Base-by-base conservation (phyloP, 2,888 invertebrate genomes). In the Scaptodrosophila latifasciaeformis region DNA sequence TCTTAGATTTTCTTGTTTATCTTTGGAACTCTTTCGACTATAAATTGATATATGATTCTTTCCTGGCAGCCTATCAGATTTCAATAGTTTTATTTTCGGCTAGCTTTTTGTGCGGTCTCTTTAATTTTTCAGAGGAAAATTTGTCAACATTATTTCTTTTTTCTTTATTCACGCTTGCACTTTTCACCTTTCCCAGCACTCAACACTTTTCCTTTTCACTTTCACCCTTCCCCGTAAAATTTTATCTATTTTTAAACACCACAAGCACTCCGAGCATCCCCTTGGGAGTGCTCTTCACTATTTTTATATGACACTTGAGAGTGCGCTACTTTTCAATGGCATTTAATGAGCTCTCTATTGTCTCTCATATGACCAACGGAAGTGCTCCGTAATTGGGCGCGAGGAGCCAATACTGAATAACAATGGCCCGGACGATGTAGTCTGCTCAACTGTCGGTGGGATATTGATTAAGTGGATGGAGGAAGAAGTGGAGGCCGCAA, bases 311-410 rank as follows among this genome's bases (percentile, higher is more conserved):
- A 51, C 35, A 61, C 62, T 59, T 65, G 10, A 24, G 63, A 55
- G 62, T 53, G 29, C 50, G 65, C 58, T 52, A 67, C 60, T 67
- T 54, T 55, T 59, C 62, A 59, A 52, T 58, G 53, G 48, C 67
- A 53, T 75, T 70, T 67, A 67, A 72, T 51, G 59, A 65, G 59
- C 57, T 37, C 46, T 31, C 67, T 56, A 62, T 65, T 65, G 65
- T 65, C 56, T 56, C 52, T n/a, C n/a, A 52, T 60, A 64, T 64
- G 44, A 60, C 51, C 31, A 21, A 43, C 13, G 15, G 12, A 13
- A 7, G 15, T 17, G n/a, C n/a, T n/a, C n/a, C n/a, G n/a, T n/a
- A n/a, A n/a, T n/a, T n/a, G n/a, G n/a, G n/a, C n/a, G n/a, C n/a
- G n/a, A n/a, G n/a, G n/a, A n/a, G n/a, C n/a, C n/a, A n/a, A n/a